phyloP scores from a whole-genome alignment of 2,888 invertebrate species.

The Iphiclides podalirius region DNA sequence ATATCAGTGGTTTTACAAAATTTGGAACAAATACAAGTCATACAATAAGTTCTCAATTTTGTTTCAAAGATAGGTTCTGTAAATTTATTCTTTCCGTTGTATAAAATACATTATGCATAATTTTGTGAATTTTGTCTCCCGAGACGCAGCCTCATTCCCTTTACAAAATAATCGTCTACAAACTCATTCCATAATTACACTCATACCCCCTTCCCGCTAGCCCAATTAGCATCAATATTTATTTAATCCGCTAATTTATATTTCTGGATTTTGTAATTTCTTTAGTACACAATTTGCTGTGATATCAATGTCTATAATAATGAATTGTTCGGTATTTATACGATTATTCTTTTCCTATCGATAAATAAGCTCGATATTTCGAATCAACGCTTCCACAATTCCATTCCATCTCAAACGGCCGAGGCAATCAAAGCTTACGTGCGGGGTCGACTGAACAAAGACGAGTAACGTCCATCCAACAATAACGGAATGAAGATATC shows the following conservation, averaged over 20 bases:
- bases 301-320: too few species aligned
- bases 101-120: constrained; percentile 80
- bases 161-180: constrained; percentile 74
- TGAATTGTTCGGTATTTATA: too few species aligned
- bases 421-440: not conserved
- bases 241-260: too few species aligned
- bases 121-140: constrained; percentile 78
- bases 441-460: not conserved
- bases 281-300: too few species aligned
- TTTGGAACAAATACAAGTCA: too few species aligned
- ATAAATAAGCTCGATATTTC: not conserved
- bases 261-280: too few species aligned
- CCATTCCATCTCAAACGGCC: not conserved
- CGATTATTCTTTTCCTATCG: not conserved
- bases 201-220: constrained; percentile 55
- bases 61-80: too few species aligned
- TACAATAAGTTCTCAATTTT: too few species aligned
- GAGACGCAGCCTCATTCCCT: constrained; percentile 62
- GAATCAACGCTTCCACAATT: not conserved
- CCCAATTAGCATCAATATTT: too few species aligned
- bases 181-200: constrained; percentile 62
- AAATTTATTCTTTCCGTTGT: constrained; percentile 79
- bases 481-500: not conserved
- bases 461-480: not conserved
- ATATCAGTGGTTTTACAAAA: too few species aligned